Percentiles rank a stretch among this genome's conserved stretches.
Evolutionary conservation across 2,888 invertebrate genomes (phyloP).

Genomic region (Hyposoter dolosus): DNA sequence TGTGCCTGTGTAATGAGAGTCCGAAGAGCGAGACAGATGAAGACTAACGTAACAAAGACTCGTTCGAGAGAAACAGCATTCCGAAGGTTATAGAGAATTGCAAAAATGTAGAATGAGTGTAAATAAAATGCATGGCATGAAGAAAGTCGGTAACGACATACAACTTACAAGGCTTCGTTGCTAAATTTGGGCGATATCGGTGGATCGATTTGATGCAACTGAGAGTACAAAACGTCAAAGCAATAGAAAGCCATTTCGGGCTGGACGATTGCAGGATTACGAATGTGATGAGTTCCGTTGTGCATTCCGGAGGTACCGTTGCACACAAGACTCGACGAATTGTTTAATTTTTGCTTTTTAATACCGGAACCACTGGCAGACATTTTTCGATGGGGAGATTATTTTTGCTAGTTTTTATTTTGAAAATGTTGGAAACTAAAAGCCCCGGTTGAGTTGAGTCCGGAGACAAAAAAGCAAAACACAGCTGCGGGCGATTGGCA

Average conservation of each 20-base stretch:
- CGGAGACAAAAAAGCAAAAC: conserved; percentile 49
- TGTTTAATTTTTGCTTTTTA: conserved; percentile 96
- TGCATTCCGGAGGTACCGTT: conserved; percentile 87
- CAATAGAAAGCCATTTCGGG: conserved; percentile 99
- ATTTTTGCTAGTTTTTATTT: conserved; percentile 21
- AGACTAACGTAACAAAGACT: conserved; percentile 52
- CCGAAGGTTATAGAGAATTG: background rate
- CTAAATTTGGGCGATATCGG: conserved; percentile 96
- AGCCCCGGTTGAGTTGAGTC: conserved; percentile 31
- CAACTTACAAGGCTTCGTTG: conserved; percentile 97
- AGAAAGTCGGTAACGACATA: background rate
- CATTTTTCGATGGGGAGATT: conserved; percentile 86
- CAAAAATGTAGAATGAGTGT: conserved; percentile 3
- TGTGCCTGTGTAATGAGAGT: background rate
- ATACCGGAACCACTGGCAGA: conserved; percentile 96
- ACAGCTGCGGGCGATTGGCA: conserved; percentile 64
- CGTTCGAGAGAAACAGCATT: conserved; percentile 3
- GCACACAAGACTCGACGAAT: conserved; percentile 86
- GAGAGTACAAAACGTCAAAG: conserved; percentile 98
- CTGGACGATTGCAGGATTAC: conserved; percentile 90
- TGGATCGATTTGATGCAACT: conserved; percentile 96
- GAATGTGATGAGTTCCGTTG: conserved; percentile 82
- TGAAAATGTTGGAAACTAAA: conserved; percentile 27
- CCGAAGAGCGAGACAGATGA: conserved; percentile 33
- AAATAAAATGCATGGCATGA: conserved; percentile 9